Percentiles rank a stretch among this genome's conserved stretches.
Conservation (phyloP, 2,797 vertebrate genomes). For the Lophius americanus region DNA sequence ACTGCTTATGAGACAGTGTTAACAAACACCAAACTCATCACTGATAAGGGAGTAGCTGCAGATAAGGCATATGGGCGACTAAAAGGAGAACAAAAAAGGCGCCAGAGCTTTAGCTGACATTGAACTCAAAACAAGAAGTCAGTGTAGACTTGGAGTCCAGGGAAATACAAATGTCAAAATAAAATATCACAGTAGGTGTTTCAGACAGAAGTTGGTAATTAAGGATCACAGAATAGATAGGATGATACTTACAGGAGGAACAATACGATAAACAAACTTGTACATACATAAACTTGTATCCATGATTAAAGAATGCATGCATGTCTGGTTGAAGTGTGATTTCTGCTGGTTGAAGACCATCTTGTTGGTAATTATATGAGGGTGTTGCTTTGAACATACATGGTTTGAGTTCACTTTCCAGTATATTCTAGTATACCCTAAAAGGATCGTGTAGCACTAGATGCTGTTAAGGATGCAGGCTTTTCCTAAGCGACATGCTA, state of each 20-base stretch:
- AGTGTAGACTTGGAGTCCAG: conserved; percentile 40
- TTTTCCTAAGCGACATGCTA: too few species aligned
- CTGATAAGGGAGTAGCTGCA: conserved; percentile 67
- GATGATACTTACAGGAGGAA: neutral
- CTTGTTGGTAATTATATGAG: too few species aligned
- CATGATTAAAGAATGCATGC: neutral
- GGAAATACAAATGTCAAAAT: conserved; percentile 54
- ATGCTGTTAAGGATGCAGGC: too few species aligned
- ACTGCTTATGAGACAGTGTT: conserved; percentile 71
- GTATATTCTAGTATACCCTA: too few species aligned
- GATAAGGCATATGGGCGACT: conserved; percentile 68
- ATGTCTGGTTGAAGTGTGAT: neutral
- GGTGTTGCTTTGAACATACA: too few species aligned
- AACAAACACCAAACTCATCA: conserved; percentile 51
- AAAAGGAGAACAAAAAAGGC: conserved; percentile 69
- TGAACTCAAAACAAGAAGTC: conserved; percentile 61
- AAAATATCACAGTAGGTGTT: conserved; percentile 36
- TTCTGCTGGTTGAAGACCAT: neutral
- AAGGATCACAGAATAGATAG: conserved; percentile 22
- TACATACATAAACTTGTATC: neutral
- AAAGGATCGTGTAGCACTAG: too few species aligned
- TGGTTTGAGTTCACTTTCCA: too few species aligned
- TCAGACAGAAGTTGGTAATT: conserved; percentile 40
- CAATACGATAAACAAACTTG: neutral
- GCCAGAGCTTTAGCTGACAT: conserved; percentile 58